Evolutionary conservation across 1,140 invertebrate genomes (phyloP).

Genomic region (Microplitis mediator): DNA sequence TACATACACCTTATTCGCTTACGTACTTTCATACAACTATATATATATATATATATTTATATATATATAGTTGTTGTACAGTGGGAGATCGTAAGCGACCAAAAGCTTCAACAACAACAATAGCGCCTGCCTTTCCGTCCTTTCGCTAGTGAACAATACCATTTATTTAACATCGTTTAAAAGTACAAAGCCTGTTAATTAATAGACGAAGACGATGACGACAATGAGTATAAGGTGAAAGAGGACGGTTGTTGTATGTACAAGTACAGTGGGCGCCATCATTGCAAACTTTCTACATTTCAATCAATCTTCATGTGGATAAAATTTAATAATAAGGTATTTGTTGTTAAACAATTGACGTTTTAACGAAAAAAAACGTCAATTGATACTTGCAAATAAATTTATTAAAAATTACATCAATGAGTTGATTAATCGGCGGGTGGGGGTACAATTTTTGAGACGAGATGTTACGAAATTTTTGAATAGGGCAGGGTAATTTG

Average conservation of each 20-base stretch:
- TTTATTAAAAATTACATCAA: too few species aligned
- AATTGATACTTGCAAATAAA: too few species aligned
- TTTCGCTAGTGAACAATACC: constrained; percentile 57
- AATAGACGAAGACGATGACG: constrained; percentile 49
- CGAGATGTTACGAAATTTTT: too few species aligned
- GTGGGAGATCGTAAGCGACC: constrained; percentile 7
- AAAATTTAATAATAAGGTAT: too few species aligned
- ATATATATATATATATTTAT: not conserved
- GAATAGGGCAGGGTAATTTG: too few species aligned
- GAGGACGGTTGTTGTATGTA: not conserved
- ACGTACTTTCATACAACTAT: not conserved
- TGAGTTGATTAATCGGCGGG: too few species aligned
- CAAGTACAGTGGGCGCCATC: too few species aligned
- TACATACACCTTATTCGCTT: not conserved
- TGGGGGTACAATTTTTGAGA: too few species aligned
- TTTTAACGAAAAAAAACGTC: too few species aligned
- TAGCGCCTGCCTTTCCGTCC: constrained; percentile 57
- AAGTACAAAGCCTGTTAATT: constrained; percentile 64
- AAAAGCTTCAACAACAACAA: constrained; percentile 52
- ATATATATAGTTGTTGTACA: not conserved
- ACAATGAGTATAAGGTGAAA: constrained; percentile 8
- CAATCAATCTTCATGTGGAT: not conserved
- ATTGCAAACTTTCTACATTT: too few species aligned
- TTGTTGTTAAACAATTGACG: too few species aligned
- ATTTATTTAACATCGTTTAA: constrained; percentile 65